Base-by-base conservation (phyloP, 2,797 vertebrate genomes). In the Coreius guichenoti region DNA sequence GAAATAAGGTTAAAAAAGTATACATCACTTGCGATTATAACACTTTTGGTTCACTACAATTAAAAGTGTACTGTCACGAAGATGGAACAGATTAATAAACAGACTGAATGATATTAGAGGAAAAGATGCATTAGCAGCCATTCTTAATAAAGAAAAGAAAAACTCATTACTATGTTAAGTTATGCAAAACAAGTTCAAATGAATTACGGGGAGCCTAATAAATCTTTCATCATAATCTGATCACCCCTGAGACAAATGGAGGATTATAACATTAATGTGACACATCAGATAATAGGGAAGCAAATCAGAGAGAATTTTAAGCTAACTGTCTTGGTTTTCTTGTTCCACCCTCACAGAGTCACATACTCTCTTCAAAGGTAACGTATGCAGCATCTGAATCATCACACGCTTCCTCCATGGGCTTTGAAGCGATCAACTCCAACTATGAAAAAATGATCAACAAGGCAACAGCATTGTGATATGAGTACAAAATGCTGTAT, bases 171-270 rank as follows among this genome's bases (percentile, higher is more conserved):
- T 94, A 93, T 94, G 93, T 89, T 94, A 95, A 95, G 90, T 90
- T 92, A 87, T 89, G 86, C 91, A 93, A 94, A 95, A 95, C 93
- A 94, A 94, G 93, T 92, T 93, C 85, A 90, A 91, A 91, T 94
- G 90, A 92, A 94, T 88, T 85, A 89, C 75, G 75, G 69, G 88
- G 87, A 92, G 61, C 94, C 89, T 91, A 93, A 92, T 88, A 94
- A 94, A 91, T 78, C 90, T 91, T 93, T 94, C 91, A 93, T 94
- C 72, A 0, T 90, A 94, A 93, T 86, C 83, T 90, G 81, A 81
- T 92, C 90, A 92, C 94, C 91, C 87, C 86, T 89, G 89, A 94
- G 90, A 88, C 74, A 87, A 87, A 82, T 81, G 77, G 61, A 76
- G 82, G 76, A 89, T 88, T 89, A 88, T 89, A 90, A 89, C 89